A percentile compares a stretch with the other conserved stretches of the same genome.
phyloP scores from a whole-genome alignment of 2,888 invertebrate genomes.

The Melanostoma mellinum region DNA sequence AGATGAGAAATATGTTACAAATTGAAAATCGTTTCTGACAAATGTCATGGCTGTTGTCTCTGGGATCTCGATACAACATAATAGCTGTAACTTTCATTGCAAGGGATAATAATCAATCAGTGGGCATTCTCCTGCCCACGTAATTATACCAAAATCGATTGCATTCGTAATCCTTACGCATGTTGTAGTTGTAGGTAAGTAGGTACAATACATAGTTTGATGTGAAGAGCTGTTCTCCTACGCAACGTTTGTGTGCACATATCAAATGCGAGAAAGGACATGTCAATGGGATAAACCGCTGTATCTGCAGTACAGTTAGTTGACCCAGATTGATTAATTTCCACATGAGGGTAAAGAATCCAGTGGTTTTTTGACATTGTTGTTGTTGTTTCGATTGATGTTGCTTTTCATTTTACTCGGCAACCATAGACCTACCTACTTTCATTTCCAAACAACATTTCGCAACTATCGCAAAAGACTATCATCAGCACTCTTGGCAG shows the following conservation, averaged over 20 bases:
- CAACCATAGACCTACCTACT: too few species aligned
- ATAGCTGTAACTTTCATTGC: constrained; percentile 39
- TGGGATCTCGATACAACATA: constrained; percentile 11
- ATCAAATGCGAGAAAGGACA: constrained; percentile 64
- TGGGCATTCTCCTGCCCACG: constrained; percentile 32
- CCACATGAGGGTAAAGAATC: constrained; percentile 16
- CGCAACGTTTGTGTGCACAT: constrained; percentile 47
- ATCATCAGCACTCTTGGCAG: constrained; percentile 23
- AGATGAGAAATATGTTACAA: constrained; percentile 24
- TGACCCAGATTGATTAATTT: constrained; percentile 49
- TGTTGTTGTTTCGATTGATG: too few species aligned
- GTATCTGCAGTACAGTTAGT: constrained; percentile 38
- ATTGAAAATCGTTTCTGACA: constrained; percentile 63
- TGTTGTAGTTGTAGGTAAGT: background rate
- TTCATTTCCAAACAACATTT: too few species aligned
- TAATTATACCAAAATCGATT: constrained; percentile 56
- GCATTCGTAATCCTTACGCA: constrained; percentile 43
- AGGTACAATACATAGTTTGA: constrained; percentile 7
- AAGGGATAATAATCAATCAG: constrained; percentile 70
- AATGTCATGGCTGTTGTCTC: constrained; percentile 15
- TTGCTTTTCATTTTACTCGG: too few species aligned
- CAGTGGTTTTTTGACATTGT: background rate
- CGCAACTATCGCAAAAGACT: too few species aligned
- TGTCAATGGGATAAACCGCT: constrained; percentile 52
- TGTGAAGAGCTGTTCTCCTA: constrained; percentile 8